Conservation (phyloP, 2,888 invertebrate species). For the Zygogramma bicolorata region DNA sequence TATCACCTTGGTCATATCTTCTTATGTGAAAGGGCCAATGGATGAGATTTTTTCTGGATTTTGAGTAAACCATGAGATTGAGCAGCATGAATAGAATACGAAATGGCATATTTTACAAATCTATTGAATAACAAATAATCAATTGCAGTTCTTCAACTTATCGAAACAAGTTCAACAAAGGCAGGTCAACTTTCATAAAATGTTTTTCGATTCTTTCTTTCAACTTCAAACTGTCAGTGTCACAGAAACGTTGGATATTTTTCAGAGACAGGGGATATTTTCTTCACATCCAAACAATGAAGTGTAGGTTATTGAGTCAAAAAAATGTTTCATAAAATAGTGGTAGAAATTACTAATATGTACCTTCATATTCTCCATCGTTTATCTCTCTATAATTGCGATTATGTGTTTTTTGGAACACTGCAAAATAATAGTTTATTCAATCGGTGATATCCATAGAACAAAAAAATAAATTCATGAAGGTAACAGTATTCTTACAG, state of each 20-base stretch:
- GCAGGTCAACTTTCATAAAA: neutral
- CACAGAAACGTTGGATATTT: neutral
- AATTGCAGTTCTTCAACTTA: neutral
- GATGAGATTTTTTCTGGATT: neutral
- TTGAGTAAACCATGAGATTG: neutral
- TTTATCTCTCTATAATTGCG: too few species aligned
- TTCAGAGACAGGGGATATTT: too few species aligned
- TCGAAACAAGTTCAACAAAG: neutral
- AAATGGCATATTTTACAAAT: neutral
- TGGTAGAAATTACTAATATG: too few species aligned
- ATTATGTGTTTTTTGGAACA: too few species aligned
- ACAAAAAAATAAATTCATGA: too few species aligned
- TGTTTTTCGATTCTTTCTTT: neutral
- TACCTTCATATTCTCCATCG: too few species aligned
- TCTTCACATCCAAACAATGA: too few species aligned
- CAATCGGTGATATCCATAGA: too few species aligned
- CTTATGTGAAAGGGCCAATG: slow-evolving; percentile 9
- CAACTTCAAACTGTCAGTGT: neutral
- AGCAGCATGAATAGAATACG: neutral
- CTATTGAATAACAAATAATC: neutral
- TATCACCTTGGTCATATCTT: slow-evolving; percentile 51
- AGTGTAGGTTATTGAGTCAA: too few species aligned
- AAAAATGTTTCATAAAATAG: too few species aligned
- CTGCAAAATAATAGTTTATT: too few species aligned
- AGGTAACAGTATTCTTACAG: too few species aligned